Evolutionary conservation across 2,113 vertebrate genomes (phyloP).

Genomic region (Accipiter cooperii): DNA sequence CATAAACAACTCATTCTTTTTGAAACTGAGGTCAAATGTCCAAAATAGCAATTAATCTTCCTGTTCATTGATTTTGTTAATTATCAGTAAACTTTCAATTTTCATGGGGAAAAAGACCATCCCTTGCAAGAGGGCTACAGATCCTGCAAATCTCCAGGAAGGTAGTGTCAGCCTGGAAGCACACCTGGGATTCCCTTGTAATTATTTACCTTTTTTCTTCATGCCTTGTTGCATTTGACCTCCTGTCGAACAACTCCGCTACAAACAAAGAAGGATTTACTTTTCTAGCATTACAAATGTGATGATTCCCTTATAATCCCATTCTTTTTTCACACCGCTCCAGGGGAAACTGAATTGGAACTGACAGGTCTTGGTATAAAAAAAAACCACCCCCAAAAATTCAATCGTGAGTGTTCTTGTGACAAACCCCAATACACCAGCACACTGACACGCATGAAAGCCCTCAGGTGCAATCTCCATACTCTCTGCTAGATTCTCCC

Average conservation of each 20-base stretch:
- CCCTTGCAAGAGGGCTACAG: neutral
- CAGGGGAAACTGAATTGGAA: neutral
- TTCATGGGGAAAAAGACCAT: neutral
- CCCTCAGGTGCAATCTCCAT: no score
- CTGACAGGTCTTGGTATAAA: neutral
- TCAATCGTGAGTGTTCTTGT: neutral
- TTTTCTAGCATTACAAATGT: neutral
- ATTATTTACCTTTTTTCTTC: neutral
- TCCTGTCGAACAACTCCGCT: neutral
- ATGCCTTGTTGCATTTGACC: neutral
- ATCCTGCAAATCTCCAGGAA: neutral
- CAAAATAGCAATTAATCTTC: neutral
- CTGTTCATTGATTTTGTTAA: neutral
- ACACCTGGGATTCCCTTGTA: neutral
- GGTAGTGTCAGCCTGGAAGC: neutral
- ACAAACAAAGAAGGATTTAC: neutral
- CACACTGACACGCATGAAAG: accelerated
- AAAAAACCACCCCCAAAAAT: neutral
- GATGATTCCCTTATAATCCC: neutral
- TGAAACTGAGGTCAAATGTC: neutral
- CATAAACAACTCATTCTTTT: neutral
- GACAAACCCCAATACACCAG: neutral
- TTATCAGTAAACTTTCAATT: neutral
- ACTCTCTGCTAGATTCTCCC: neutral
- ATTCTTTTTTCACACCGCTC: neutral